Evolutionary conservation across 2,113 vertebrate genomes (phyloP).

Genomic region (Gymnocephalus cernua): DNA sequence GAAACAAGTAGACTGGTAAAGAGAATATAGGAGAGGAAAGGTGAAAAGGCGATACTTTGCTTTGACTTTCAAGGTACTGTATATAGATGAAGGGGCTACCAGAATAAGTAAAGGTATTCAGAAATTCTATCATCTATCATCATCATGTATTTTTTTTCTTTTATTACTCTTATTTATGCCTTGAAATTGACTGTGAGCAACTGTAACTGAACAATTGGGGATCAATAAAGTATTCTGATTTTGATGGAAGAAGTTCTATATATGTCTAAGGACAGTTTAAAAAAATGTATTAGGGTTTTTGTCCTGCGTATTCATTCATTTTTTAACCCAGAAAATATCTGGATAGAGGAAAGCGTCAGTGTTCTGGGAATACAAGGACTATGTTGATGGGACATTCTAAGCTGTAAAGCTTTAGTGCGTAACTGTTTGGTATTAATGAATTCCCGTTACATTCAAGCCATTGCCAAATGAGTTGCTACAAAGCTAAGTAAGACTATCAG

Average conservation of each 20-base stretch:
- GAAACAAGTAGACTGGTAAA: neutral
- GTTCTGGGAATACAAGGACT: neutral
- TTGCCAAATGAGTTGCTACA: no score
- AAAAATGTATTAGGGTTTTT: neutral
- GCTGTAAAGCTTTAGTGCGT: no score
- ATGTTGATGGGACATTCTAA: no score
- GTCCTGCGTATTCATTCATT: neutral
- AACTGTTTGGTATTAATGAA: no score
- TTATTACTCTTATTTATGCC: no score
- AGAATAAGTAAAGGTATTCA: neutral
- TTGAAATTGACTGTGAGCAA: no score
- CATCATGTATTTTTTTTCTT: neutral
- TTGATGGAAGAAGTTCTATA: neutral
- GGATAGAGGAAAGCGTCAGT: neutral
- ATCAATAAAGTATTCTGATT: no score
- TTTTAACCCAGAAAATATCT: neutral
- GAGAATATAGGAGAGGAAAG: neutral
- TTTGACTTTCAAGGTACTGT: neutral
- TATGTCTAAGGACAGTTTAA: neutral
- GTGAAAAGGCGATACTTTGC: neutral
- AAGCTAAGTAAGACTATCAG: no score
- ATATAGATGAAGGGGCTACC: neutral
- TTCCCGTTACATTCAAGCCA: no score
- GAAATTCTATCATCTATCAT: neutral
- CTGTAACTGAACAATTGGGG: no score